Percentiles rank a stretch among this genome's conserved stretches.
Evolutionary conservation across 2,113 vertebrate species (phyloP).

Genomic region (Plecotus auritus): DNA sequence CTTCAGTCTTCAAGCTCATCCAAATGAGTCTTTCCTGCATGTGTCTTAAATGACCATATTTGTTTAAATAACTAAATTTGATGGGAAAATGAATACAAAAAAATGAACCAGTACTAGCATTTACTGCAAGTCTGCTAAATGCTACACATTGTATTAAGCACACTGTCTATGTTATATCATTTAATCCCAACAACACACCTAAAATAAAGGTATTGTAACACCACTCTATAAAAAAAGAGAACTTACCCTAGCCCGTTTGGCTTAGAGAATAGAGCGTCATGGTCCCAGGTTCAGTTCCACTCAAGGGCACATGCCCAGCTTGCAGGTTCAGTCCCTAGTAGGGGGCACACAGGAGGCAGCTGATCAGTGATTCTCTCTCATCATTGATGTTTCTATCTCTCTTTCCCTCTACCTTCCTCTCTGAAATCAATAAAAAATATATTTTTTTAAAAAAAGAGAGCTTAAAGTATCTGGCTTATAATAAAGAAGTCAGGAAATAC

Average conservation of each 20-base stretch:
- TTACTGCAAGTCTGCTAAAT: neutral
- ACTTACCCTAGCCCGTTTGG: no score
- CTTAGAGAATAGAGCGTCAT: no score
- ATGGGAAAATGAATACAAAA: neutral
- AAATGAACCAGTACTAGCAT: neutral
- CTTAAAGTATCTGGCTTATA: neutral
- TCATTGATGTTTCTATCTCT: no score
- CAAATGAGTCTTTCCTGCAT: neutral
- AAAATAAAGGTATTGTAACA: neutral
- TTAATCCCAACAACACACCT: neutral
- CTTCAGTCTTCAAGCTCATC: neutral
- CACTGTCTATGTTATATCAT: neutral
- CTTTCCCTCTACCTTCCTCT: no score
- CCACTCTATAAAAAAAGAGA: neutral
- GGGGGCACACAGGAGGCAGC: no score
- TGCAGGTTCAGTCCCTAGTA: no score
- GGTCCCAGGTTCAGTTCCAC: no score
- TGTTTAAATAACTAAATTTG: neutral
- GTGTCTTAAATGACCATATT: neutral
- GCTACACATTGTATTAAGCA: neutral
- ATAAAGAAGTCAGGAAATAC: neutral
- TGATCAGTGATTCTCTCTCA: no score
- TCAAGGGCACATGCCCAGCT: no score
- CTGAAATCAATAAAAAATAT: no score
- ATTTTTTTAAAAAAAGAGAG: neutral